Conservation (phyloP, 1,140 invertebrate genomes). For the Drosophila kikkawai region DNA sequence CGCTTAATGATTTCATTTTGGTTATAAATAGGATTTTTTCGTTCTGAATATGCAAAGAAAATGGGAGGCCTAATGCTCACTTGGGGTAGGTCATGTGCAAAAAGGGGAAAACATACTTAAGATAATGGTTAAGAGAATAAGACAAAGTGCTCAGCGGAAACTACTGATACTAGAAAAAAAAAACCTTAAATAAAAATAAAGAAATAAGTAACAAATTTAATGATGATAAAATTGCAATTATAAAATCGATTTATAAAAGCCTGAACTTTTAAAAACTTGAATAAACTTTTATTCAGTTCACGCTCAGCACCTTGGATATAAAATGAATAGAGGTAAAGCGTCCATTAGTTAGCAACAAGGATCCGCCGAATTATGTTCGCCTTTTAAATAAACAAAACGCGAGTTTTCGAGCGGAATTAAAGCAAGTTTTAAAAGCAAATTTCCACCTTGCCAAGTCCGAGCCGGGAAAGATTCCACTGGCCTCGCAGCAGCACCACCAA, state of each 20-base stretch:
- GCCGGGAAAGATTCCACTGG: slow-evolving; percentile 23
- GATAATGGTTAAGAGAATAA: neutral
- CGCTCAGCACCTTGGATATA: neutral
- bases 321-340: neutral
- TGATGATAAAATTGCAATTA: neutral
- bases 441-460: slow-evolving; percentile 39
- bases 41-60: neutral
- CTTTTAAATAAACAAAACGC: slow-evolving; percentile 58
- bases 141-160: neutral
- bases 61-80: neutral
- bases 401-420: slow-evolving; percentile 53
- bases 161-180: neutral
- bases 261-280: neutral
- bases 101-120: neutral
- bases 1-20: slow-evolving; percentile 78
- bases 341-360: slow-evolving; percentile 26
- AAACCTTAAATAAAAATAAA: neutral
- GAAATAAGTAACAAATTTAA: neutral
- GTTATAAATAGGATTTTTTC: slow-evolving; percentile 57
- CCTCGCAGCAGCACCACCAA: slow-evolving; percentile 26
- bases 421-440: slow-evolving; percentile 45
- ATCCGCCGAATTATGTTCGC: slow-evolving; percentile 37
- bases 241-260: neutral
- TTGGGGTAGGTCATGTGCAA: slow-evolving; percentile 19
- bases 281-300: neutral